Base-by-base conservation (phyloP, 2,797 vertebrate species). In the Urocyon cinereoargenteus region DNA sequence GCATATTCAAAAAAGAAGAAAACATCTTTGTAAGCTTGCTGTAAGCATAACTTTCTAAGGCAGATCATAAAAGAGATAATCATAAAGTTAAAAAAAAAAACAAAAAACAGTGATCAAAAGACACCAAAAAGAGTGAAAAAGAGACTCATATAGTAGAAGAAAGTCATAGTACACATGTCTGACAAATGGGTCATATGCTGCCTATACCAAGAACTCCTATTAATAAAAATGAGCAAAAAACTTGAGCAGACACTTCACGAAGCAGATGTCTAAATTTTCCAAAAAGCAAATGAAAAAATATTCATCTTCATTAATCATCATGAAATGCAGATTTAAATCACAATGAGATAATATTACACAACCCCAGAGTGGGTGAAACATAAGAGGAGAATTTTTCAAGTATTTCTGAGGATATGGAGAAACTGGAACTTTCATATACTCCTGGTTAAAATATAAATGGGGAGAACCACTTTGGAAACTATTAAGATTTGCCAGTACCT, bases 1-100 rank as follows among this genome's bases (percentile, higher is more conserved):
- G 40, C 40, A 45, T 45, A 45, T 45, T 45, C 40, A 89, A 97
- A 91, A 77, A 45, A 86, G 18, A 96, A 28, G 86, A 94, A 15
- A 81, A 62, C 13, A 66, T 40, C 22, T n/a, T 79, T 86, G 34
- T 61, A 22, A 57, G 2, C 26, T 94, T 40, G 13, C 16, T 59
- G 0, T 24, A 49, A 24, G 1, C 6, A 83, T 77, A n/a, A 1
- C 1, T 84, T 81, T 91, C 31, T 68, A 53, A 95, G 85, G 81
- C 1, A 55, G 5, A 18, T 83, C n/a, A 36, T 24, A 55, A 64
- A 83, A 55, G 24, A 72, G 21, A 22, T 28, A 26, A 57, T 72
- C n/a, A 36, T 66, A 61, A 36, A 86, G 84, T 16, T 22, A 86
- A 92, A n/a, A 40, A 92, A 45, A 40, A 40, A 45, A 45, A n/a